Evolutionary conservation across 2,113 vertebrate species (phyloP), one percentile per base, ranked within the genome.

Genomic region (Prietella phreatophila): DNA sequence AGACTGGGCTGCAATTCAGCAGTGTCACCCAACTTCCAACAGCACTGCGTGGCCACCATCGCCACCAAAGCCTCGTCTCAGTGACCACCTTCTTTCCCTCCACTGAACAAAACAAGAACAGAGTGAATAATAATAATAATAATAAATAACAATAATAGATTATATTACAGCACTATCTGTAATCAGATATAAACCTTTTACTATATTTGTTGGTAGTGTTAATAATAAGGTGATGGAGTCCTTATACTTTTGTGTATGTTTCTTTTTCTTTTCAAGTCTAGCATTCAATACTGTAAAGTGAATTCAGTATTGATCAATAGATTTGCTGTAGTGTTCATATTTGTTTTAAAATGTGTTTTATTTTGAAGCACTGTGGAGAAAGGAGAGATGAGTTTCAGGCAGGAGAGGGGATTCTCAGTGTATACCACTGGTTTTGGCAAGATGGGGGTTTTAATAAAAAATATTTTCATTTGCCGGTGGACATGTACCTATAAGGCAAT

Each of bases 41-140:
- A 99, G 96, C 97, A 99, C 94, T 99, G 98, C 5, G 98, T 99
- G 61, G 96, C 97, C 89, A 97, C 97, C 0, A 94, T 99, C 95
- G 96, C 98, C 86, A 99, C 98, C 84, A 99, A 99, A 94, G 98
- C 98, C 84, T 99, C 98, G 67, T 99, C 98, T 85, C 98, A 99
- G 94, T 99, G 97, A 96, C 95, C 93, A 85, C 81, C 88, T 60
- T 65, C 22, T 61, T 71, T 42, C 71, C 71, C 47, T 63, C 47
- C 84, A 90, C 91, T 58, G 83, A 94, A 92, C 91, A 92, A 92
- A 93, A 90, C 80, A 39, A 61, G 82, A 85, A 91, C 88, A 91
- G 91, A 90, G 89, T 91, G 92, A 92, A 93, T 92, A 13, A 80
- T 36, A 36, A 93, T 92, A 13, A 80, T 36, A 36, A 36, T 92